phyloP scores from a whole-genome alignment of 2,113 vertebrate genomes.

The Taurulus bubalis region DNA sequence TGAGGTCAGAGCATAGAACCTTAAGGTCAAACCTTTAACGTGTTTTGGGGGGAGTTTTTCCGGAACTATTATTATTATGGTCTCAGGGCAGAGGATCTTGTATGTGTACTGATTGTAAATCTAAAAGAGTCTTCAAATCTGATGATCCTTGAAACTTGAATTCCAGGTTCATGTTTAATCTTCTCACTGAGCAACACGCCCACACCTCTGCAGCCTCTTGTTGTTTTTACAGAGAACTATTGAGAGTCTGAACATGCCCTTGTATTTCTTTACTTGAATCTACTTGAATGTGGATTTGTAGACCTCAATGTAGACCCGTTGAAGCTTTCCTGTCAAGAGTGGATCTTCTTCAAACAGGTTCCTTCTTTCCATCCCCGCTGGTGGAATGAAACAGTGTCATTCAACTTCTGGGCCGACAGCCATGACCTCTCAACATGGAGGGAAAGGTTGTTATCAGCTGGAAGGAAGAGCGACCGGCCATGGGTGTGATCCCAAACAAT shows the following conservation, averaged over 20 bases:
- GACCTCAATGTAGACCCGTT: not conserved
- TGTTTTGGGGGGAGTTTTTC: too few species aligned
- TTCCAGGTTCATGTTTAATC: not conserved
- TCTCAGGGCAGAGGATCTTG: too few species aligned
- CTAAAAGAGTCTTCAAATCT: not conserved
- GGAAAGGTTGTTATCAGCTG: constrained; percentile 25
- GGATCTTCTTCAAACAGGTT: not conserved
- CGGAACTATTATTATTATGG: too few species aligned
- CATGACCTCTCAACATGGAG: constrained; percentile 15
- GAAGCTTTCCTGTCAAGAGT: not conserved
- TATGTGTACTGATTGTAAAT: too few species aligned
- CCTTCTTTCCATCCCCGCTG: constrained; percentile 10
- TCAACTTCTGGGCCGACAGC: not conserved
- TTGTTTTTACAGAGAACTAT: not conserved
- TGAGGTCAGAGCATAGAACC: too few species aligned
- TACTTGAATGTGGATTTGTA: not conserved
- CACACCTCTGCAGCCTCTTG: not conserved
- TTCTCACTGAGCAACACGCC: not conserved
- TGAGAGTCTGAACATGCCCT: not conserved
- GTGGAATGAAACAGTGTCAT: constrained; percentile 5
- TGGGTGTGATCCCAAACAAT: not conserved
- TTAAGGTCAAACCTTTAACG: too few species aligned
- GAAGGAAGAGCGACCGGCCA: not conserved
- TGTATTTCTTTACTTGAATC: not conserved
- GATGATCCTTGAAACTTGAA: not conserved